Evolutionary conservation across 1,140 invertebrate genomes (phyloP).

Genomic region (Stegodyphus dumicola): DNA sequence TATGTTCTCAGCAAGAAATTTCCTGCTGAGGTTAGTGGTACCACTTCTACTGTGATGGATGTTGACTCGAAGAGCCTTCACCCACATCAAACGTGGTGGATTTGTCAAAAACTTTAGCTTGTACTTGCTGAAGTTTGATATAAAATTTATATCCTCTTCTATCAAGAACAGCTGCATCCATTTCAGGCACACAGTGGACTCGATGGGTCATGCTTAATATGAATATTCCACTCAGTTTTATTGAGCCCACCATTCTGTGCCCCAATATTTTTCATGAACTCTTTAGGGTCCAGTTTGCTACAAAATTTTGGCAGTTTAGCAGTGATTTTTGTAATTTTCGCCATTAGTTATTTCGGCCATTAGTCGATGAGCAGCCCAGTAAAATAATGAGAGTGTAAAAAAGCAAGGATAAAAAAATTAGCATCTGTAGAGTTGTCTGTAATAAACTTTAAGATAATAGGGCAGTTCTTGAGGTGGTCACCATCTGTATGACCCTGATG

Average conservation of each 20-base stretch:
- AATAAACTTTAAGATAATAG: too few relatives aligned
- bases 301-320: neutral
- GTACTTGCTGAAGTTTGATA: neutral
- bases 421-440: too few relatives aligned
- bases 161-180: neutral
- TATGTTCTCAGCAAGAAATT: too few relatives aligned
- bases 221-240: neutral
- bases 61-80: neutral
- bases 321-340: too few relatives aligned
- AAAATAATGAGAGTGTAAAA: too few relatives aligned
- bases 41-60: neutral
- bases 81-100: neutral
- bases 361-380: too few relatives aligned
- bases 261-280: neutral
- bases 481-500: too few relatives aligned
- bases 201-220: neutral
- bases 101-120: neutral
- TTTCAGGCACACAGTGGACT: neutral
- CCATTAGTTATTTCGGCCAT: too few relatives aligned
- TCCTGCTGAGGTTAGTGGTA: too few relatives aligned
- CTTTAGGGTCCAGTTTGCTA: neutral
- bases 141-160: conserved; percentile 7
- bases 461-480: too few relatives aligned
- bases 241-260: conserved; percentile 1
- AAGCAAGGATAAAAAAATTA: too few relatives aligned